A percentile compares a stretch with the other conserved stretches of the same genome.
Evolutionary conservation across 2,888 invertebrate species (phyloP).

Genomic region (Branchellion lobata): DNA sequence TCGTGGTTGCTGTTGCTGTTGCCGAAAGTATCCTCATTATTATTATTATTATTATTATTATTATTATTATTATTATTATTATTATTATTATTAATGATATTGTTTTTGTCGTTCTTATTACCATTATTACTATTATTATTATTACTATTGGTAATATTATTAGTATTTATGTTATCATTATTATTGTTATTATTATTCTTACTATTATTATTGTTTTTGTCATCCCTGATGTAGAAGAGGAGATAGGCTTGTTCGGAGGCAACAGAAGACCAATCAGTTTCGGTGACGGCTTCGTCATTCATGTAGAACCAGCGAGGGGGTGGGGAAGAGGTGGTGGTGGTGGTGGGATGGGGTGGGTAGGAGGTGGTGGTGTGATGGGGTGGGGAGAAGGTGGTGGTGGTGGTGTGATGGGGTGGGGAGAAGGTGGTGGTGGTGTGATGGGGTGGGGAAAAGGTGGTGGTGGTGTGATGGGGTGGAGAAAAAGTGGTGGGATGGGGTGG

Average conservation of each 20-base stretch:
- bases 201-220: neutral
- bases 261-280: slow-evolving; percentile 15
- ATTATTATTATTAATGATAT: too few relatives aligned
- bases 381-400: neutral
- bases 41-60: neutral
- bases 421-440: neutral
- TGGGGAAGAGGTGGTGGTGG: too few relatives aligned
- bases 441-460: too few relatives aligned
- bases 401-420: too few relatives aligned
- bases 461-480: too few relatives aligned
- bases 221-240: slow-evolving; percentile 28
- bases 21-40: neutral
- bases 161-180: neutral
- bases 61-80: too few relatives aligned
- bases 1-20: neutral
- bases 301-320: neutral
- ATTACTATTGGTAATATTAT: too few relatives aligned
- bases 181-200: neutral
- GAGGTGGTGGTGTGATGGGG: too few relatives aligned
- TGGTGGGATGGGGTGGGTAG: too few relatives aligned
- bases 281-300: slow-evolving; percentile 30
- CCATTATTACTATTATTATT: too few relatives aligned
- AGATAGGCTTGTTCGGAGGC: slow-evolving; percentile 21
- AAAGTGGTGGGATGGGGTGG: too few relatives aligned
- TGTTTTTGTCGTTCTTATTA: too few relatives aligned